These are phyloP conservation scores for Anarsia innoxiella DNA, from an alignment of 2,888 invertebrate species.

Conservation along the genomic window DNA sequence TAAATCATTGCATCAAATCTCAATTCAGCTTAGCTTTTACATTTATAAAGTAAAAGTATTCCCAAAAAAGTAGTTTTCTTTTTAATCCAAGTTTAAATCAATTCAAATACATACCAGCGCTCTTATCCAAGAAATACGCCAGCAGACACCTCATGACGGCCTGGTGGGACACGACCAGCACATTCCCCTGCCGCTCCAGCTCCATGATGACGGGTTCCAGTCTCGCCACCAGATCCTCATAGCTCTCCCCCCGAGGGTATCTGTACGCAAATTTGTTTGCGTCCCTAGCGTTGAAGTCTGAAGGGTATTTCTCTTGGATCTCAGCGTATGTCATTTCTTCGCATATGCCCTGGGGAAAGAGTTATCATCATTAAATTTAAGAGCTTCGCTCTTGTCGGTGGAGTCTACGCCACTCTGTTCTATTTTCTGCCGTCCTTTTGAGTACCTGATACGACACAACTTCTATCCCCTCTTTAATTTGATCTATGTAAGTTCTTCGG, in stretches of 20 bases:
- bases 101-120: slow-evolving; percentile 87
- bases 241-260: slow-evolving; percentile 93
- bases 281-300: slow-evolving; percentile 96
- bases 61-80: too few species aligned
- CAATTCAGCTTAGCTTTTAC: too few species aligned
- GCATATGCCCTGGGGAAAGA: slow-evolving; percentile 88
- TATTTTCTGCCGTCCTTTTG: too few species aligned
- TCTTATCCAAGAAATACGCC: slow-evolving; percentile 98
- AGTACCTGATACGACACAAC: too few species aligned
- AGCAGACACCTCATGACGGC: slow-evolving; percentile 96
- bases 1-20: too few species aligned
- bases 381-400: too few species aligned
- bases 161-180: slow-evolving; percentile 97
- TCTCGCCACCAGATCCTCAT: slow-evolving; percentile 97
- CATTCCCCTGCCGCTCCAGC: slow-evolving; percentile 96
- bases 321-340: slow-evolving; percentile 99
- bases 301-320: slow-evolving; percentile 94
- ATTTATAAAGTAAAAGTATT: too few species aligned
- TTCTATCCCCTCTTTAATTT: too few species aligned
- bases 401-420: too few species aligned
- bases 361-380: too few species aligned
- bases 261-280: slow-evolving; percentile 97
- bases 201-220: slow-evolving; percentile 99
- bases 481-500: too few species aligned
- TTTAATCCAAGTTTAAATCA: too few species aligned